Evolutionary conservation across 2,797 vertebrate species (phyloP), one percentile per base, ranked within the genome.

Genomic region (Nannoperca obscura): DNA sequence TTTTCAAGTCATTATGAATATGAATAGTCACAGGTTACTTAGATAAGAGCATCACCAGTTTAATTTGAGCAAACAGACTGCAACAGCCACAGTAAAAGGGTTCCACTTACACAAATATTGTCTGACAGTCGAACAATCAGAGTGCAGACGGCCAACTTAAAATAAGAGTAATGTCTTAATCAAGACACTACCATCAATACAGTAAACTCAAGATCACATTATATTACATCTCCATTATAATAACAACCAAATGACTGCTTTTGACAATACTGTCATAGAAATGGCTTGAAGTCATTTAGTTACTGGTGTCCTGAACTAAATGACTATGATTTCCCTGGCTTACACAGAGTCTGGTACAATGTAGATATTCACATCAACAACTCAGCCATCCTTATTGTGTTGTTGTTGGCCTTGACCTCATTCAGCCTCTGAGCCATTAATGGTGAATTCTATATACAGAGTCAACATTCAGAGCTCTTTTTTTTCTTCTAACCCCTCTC

Each of bases 181-280:
- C 53, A 64, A 78, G 19, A 82, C 62, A 72, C 17, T 46, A 27
- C 20, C 47, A 63, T 74, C 58, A 55, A 74, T 58, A 57, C 54
- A 60, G 13, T 49, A 74, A 47, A 69, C 60, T 63, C 22, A 79
- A 72, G 2, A 67, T 57, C 27, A 76, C 32, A 22, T 78, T 58
- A 73, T 42, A 71, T 71, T 65, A 80, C 50, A 86, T 70, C 47
- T 78, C 27, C 44, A 74, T 77, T 57, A 71, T 42, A 32, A 68
- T 79, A n/a, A 77, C 61, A 36, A 55, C 19, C 22, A 72, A 78
- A 46, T 22, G 36, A 60, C 11, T 17, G 13, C 32, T 61, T 70
- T 74, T 71, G 50, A 54, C 44, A 62, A 73, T 47, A 22, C 5
- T 30, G 42, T 66, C 22, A 60, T 20, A 27, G 42, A 55, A 47